Evolutionary conservation across 2,113 vertebrate genomes (phyloP).

Genomic region (Ibidorhyncha struthersii): DNA sequence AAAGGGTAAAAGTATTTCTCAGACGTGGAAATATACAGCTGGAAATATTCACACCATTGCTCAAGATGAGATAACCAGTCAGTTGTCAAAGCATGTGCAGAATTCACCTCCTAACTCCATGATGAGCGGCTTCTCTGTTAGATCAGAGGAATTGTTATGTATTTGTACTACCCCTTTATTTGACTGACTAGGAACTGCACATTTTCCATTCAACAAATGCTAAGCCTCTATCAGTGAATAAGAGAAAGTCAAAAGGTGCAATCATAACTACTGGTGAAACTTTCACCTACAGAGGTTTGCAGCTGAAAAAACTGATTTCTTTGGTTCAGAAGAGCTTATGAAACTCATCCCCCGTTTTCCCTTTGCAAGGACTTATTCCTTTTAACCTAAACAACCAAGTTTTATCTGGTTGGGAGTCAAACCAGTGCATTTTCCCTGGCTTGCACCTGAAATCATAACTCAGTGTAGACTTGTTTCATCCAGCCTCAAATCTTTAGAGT

Average conservation of each 20-base stretch:
- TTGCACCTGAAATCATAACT: slow-evolving; percentile 47
- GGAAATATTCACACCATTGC: neutral
- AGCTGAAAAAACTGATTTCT: neutral
- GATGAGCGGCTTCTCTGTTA: neutral
- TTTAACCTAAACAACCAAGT: neutral
- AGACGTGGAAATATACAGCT: neutral
- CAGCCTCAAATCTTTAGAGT: slow-evolving; percentile 13
- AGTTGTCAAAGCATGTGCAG: neutral
- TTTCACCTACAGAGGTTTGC: neutral
- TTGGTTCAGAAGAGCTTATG: neutral
- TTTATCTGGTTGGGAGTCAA: slow-evolving; percentile 13
- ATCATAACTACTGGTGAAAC: neutral
- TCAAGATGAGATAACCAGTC: neutral
- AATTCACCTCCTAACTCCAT: neutral
- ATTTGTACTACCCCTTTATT: neutral
- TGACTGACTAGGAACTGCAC: neutral
- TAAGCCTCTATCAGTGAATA: neutral
- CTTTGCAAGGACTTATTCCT: neutral
- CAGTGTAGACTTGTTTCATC: slow-evolving; percentile 3
- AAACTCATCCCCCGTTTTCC: neutral
- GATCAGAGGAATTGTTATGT: neutral
- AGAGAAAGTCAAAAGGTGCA: neutral
- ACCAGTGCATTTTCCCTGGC: neutral
- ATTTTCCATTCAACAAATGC: neutral
- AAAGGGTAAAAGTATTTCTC: neutral